Conservation (phyloP, 2,888 invertebrate species). For the Chaetogeoica ovagalla region DNA sequence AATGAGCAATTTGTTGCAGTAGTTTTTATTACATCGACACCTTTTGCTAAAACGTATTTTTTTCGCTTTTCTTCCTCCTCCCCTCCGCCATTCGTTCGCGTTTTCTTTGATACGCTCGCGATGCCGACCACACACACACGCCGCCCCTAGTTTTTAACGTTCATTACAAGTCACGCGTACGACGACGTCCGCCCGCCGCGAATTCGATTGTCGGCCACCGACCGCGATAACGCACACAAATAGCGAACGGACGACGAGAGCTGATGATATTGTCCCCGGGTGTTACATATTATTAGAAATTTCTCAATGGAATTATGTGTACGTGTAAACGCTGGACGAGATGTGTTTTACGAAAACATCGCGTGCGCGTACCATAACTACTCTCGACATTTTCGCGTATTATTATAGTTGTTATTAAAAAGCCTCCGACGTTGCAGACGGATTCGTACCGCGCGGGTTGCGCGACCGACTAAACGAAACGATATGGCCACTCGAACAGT, state of each 20-base stretch:
- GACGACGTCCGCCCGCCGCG: conserved; percentile 24
- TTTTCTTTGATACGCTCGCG: conserved; percentile 32
- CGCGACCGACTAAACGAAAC: no score
- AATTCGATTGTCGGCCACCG: conserved; percentile 25
- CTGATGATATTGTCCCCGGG: neutral
- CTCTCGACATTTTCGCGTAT: no score
- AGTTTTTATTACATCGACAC: conserved; percentile 53
- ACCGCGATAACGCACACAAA: neutral
- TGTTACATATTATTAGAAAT: no score
- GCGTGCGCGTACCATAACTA: no score
- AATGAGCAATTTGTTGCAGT: conserved; percentile 50
- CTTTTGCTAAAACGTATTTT: conserved; percentile 51
- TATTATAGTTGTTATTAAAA: no score
- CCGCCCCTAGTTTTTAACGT: neutral
- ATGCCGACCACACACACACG: conserved; percentile 46
- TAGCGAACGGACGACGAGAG: neutral
- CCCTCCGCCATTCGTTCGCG: neutral
- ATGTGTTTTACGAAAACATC: no score
- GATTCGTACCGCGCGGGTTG: no score
- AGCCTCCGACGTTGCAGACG: no score
- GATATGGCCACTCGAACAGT: no score
- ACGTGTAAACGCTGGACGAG: no score
- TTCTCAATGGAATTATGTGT: no score
- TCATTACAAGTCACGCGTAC: neutral
- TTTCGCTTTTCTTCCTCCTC: neutral